Conservation (phyloP, 2,113 vertebrate species). For the Puffinus mauretanicus region DNA sequence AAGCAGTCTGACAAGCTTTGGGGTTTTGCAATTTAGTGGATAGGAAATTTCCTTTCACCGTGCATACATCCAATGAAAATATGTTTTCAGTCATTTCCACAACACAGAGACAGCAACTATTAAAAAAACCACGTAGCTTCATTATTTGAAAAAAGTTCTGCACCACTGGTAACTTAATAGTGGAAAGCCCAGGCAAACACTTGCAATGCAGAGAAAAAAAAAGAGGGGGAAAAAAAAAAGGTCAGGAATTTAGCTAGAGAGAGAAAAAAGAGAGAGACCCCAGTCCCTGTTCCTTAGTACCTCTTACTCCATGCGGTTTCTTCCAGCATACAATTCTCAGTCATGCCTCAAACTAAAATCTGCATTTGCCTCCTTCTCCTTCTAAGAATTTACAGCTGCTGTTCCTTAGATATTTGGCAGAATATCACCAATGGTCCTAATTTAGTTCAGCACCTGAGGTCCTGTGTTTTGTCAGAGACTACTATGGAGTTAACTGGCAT, state of each 20-base stretch:
- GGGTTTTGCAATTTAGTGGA: neutral
- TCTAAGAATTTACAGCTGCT: no score
- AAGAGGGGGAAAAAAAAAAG: fast-evolving
- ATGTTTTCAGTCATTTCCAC: neutral
- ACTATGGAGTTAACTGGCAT: fast-evolving
- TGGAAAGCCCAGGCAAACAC: neutral
- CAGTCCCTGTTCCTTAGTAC: neutral
- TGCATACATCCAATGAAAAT: neutral
- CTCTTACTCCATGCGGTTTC: neutral
- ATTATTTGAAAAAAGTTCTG: neutral
- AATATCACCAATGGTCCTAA: fast-evolving
- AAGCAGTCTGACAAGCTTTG: neutral
- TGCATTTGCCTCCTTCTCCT: neutral
- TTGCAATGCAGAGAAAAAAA: neutral
- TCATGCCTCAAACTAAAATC: neutral
- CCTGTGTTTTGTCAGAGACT: neutral
- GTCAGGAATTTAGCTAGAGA: neutral
- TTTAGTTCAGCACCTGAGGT: neutral
- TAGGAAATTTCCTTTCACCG: neutral
- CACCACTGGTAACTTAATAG: neutral
- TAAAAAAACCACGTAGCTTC: neutral
- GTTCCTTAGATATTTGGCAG: neutral
- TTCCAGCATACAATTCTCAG: neutral
- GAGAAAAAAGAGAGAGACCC: neutral
- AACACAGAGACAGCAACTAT: neutral